Conservation (phyloP, 1,140 invertebrate species). For the Diachasmimorpha longicaudata region DNA sequence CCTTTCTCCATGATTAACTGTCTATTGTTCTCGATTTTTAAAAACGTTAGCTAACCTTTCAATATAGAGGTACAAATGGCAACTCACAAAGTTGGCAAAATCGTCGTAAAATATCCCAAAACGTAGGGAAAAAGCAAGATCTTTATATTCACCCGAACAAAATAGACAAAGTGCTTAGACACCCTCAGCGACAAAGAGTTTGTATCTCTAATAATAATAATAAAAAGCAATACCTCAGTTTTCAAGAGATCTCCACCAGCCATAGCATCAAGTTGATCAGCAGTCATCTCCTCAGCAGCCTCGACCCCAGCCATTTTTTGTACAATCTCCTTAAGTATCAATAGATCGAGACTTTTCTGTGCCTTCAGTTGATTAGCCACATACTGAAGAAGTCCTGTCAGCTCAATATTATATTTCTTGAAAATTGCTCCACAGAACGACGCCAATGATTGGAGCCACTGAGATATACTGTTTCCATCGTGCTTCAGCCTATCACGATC, state of each 20-base stretch:
- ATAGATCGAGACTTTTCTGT: slow-evolving; percentile 92
- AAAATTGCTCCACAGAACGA: slow-evolving; percentile 95
- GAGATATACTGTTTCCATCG: slow-evolving; percentile 91
- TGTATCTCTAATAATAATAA: too few species aligned
- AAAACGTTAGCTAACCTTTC: too few species aligned
- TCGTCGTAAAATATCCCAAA: too few species aligned
- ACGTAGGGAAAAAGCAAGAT: too few species aligned
- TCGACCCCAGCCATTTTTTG: slow-evolving; percentile 99
- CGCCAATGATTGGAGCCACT: slow-evolving; percentile 93
- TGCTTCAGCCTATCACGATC: slow-evolving; percentile 81
- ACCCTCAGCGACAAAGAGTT: too few species aligned
- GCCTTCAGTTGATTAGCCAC: slow-evolving; percentile 97
- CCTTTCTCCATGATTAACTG: too few species aligned
- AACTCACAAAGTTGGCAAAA: too few species aligned
- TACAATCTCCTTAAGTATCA: slow-evolving; percentile 97
- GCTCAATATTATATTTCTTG: slow-evolving; percentile 97
- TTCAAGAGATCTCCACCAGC: slow-evolving; percentile 93
- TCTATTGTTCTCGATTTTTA: too few species aligned
- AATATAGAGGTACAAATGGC: too few species aligned
- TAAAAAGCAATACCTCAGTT: slow-evolving; percentile 75
- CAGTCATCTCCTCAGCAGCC: slow-evolving; percentile 94
- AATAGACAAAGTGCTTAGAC: too few species aligned
- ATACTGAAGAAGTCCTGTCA: slow-evolving; percentile 94
- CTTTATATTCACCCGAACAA: too few species aligned
- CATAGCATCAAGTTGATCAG: slow-evolving; percentile 95